Evolutionary conservation across 2,888 invertebrate species (phyloP), one percentile per base, ranked within the genome.

Genomic region (Scaptomyza caliginosa): DNA sequence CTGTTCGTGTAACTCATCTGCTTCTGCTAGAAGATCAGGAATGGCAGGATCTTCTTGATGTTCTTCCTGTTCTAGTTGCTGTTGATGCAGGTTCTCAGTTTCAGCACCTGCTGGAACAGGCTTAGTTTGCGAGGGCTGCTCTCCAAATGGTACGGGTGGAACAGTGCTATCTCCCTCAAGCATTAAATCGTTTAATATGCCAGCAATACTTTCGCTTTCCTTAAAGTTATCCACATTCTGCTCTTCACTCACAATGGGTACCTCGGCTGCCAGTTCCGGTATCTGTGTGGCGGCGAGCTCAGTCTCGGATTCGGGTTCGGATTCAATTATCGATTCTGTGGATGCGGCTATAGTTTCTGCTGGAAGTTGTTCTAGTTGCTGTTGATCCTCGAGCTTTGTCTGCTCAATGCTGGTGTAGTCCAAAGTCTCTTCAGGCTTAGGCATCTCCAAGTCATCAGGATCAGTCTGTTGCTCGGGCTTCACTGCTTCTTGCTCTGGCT

Each of bases 201-300:
- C 90, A 11, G 88, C 80, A 51, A 90, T 84, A 17, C 90, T 90
- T 52, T 90, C 89, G 43, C 88, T 90, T 52, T 90, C 90, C 57
- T 88, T 83, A 54, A 89, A 88, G 39, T 85, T 73, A 13, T 68
- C 73, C 11, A 62, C 56, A 4, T 42, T 51, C 8, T 55, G 59
- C 16, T 81, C 87, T n/a, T 73, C 76, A 21, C 72, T 75, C 1
- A 84, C 67, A 56, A 74, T 78, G 19, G 72, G 74, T n/a, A 73
- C 74, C 40, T 66, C 65, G 0, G 65, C 56, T 0, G 49, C 46
- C 10, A 68, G 46, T n/a, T 77, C 74, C 0, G 80, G 55, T 5
- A 63, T 30, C 16, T 56, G 38, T 0, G 76, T 73, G 13, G 36
- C 66, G 26, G 76, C 49, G 3, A 16, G 26, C 13, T 60, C 66